A percentile compares a stretch with the other conserved stretches of the same genome.
Conservation (phyloP, 2,888 invertebrate genomes). For the Scaptomyza polygonia region DNA sequence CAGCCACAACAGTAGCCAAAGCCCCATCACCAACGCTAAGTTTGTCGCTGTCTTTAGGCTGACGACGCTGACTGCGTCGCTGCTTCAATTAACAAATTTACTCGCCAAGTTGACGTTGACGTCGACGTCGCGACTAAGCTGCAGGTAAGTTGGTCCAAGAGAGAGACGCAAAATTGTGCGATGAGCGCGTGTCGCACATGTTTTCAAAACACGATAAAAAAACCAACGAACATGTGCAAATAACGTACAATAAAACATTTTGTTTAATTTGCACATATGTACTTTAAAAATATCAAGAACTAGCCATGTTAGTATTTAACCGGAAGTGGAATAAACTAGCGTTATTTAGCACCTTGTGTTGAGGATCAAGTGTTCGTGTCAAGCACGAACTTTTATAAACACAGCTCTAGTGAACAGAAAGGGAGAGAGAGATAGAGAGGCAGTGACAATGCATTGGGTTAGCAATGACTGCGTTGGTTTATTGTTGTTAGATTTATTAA, state of each 20-base stretch:
- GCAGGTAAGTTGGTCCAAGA: conserved; percentile 55
- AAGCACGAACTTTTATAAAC: not conserved
- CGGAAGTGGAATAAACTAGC: conserved; percentile 3
- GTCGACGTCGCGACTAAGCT: conserved; percentile 55
- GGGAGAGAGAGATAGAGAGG: not conserved
- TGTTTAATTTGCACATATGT: not conserved
- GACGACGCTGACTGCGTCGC: conserved; percentile 37
- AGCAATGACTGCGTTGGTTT: conserved; percentile 46
- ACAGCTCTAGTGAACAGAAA: conserved; percentile 1
- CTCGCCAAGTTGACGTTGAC: conserved; percentile 37
- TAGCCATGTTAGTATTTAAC: not conserved
- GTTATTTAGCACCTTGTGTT: conserved; percentile 5
- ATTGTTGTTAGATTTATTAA: conserved; percentile 48
- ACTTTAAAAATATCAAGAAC: not conserved
- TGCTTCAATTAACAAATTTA: conserved; percentile 66
- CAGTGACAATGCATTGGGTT: conserved; percentile 48
- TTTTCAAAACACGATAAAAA: not conserved
- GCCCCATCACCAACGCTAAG: conserved; percentile 35
- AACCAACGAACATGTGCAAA: not conserved
- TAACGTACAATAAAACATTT: not conserved
- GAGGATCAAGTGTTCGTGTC: not conserved
- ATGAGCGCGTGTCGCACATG: conserved; percentile 1
- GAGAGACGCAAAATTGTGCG: conserved; percentile 7
- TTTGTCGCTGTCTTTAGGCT: conserved; percentile 62
- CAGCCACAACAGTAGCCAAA: conserved; percentile 41